phyloP scores from a whole-genome alignment of 2,113 vertebrate genomes.

The Tachysurus fulvidraco region DNA sequence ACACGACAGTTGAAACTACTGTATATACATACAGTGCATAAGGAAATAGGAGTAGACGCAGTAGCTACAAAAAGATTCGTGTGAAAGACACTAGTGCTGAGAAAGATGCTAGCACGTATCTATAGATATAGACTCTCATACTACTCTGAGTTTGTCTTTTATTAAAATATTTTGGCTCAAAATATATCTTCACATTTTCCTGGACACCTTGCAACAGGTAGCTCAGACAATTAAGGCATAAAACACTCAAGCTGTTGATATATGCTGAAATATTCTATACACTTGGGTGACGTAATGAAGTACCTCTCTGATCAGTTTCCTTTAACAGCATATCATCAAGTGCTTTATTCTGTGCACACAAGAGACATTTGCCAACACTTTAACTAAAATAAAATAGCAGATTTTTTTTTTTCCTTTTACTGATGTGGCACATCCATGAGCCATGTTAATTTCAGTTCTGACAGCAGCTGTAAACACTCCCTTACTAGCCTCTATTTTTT shows the following conservation, averaged over 20 bases:
- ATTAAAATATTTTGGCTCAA: neutral
- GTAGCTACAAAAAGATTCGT: neutral
- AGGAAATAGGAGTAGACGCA: neutral
- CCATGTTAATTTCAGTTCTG: too few species aligned
- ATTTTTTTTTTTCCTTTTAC: too few species aligned
- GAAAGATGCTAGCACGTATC: neutral
- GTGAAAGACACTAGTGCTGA: neutral
- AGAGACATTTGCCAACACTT: neutral
- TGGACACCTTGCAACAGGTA: too few species aligned
- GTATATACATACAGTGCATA: neutral
- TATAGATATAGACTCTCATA: neutral
- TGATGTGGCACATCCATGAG: too few species aligned
- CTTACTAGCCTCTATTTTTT: too few species aligned
- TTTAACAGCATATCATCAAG: neutral
- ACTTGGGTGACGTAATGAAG: neutral
- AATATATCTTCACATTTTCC: too few species aligned
- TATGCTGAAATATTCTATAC: neutral
- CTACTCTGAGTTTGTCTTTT: fast-evolving
- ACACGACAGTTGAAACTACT: neutral
- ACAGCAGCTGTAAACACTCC: too few species aligned
- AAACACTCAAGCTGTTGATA: neutral
- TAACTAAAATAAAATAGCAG: too few species aligned
- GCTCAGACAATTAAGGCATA: neutral
- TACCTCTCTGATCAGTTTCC: neutral
- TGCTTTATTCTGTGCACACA: neutral